phyloP scores from a whole-genome alignment of 2,888 invertebrate species.

The Phortica magna region DNA sequence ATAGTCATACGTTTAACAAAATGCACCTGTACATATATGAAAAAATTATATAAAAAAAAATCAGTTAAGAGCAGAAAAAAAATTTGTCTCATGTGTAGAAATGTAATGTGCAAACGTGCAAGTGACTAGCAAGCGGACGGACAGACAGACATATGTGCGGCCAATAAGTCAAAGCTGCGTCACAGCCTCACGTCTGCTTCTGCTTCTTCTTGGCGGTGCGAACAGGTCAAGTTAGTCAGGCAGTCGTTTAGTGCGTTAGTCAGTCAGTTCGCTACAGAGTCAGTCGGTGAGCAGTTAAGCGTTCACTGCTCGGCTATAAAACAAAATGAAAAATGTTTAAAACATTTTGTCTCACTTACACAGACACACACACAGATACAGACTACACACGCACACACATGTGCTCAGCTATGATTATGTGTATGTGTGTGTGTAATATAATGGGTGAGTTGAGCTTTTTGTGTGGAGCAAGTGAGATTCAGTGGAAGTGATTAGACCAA shows the following conservation, averaged over 20 bases:
- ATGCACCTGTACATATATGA: slow-evolving; percentile 30
- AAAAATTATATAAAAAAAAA: neutral
- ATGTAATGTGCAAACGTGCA: slow-evolving; percentile 15
- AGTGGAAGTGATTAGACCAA: slow-evolving; percentile 67
- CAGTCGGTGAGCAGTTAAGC: neutral
- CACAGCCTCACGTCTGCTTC: too few species aligned
- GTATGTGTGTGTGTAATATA: too few species aligned
- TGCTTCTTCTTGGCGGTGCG: neutral
- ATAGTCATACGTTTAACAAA: neutral
- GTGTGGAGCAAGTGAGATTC: slow-evolving; percentile 53
- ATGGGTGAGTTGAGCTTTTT: slow-evolving; percentile 45
- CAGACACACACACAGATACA: neutral
- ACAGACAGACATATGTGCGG: neutral
- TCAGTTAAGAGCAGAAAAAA: neutral
- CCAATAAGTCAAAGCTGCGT: neutral
- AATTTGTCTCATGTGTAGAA: neutral
- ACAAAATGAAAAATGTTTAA: slow-evolving; percentile 69
- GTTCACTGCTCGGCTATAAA: slow-evolving; percentile 58
- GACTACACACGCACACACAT: too few species aligned
- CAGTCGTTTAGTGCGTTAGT: neutral
- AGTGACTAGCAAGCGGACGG: neutral
- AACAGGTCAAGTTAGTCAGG: neutral
- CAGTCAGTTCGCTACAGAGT: neutral
- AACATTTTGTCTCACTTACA: slow-evolving; percentile 45
- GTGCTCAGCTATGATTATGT: too few species aligned